These are phyloP conservation scores for Dendronephthya gigantea DNA, from an alignment of 64 coral and sea anemone species.

Conservation along the genomic window DNA sequence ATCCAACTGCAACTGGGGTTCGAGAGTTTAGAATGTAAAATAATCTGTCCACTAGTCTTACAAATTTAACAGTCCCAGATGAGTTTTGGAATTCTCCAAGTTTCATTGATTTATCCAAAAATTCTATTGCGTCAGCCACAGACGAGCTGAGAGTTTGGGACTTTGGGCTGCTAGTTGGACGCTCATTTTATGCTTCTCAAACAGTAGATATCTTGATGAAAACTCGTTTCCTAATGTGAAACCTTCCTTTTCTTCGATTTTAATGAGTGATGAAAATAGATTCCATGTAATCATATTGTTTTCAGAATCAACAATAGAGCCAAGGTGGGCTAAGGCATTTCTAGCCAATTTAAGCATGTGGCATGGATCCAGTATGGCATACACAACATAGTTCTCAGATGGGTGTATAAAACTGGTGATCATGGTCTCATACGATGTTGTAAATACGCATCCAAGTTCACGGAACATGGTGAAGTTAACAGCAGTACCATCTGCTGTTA, in stretches of 20 bases:
- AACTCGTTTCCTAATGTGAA: neutral
- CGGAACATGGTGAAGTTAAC: neutral
- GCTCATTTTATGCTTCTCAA: neutral
- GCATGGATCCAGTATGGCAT: neutral
- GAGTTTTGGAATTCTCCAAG: neutral
- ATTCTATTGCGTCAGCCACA: neutral
- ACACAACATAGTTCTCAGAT: neutral
- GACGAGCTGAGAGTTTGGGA: neutral
- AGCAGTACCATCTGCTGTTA: neutral
- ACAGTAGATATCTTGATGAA: neutral
- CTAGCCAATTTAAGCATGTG: neutral
- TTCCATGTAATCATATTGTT: neutral
- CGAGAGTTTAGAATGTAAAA: neutral
- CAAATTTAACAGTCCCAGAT: neutral
- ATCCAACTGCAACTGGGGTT: neutral
- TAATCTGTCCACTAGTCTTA: neutral
- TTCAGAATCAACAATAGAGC: neutral
- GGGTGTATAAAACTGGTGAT: neutral
- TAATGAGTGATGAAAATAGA: neutral
- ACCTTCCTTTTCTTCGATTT: neutral
- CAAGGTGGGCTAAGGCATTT: neutral
- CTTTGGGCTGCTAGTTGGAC: neutral
- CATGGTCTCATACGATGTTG: neutral
- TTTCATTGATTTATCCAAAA: neutral
- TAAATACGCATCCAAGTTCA: neutral